A percentile compares a stretch with the other conserved stretches of the same genome.
Conservation (phyloP, 2,113 vertebrate genomes). For the Pygoscelis antarcticus region DNA sequence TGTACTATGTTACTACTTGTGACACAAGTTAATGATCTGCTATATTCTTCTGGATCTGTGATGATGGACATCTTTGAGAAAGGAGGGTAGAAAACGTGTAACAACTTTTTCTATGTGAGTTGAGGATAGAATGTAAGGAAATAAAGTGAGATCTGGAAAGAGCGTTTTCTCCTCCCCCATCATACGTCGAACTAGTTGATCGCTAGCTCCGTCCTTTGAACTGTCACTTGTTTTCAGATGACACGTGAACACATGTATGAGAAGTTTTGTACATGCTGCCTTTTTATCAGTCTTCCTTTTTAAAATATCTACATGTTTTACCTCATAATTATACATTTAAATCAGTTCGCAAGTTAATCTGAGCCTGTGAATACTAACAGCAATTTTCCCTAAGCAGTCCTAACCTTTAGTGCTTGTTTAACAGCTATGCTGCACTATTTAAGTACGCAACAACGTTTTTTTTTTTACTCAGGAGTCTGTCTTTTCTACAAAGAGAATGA, state of each 20-base stretch:
- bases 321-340: not conserved
- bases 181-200: accelerated
- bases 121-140: not conserved
- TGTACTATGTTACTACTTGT: not conserved
- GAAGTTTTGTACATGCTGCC: not conserved
- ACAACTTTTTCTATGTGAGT: not conserved
- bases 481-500: not conserved
- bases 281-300: not conserved
- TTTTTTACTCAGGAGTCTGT: not conserved
- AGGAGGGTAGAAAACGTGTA: not conserved
- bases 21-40: not conserved
- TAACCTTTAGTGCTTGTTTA: not conserved
- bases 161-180: not conserved
- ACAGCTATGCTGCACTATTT: not conserved
- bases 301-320: not conserved
- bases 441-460: not conserved
- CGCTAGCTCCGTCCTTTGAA: not conserved
- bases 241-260: not conserved
- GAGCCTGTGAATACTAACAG: not conserved
- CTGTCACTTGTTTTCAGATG: not conserved
- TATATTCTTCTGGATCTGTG: not conserved
- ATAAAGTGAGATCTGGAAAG: not conserved
- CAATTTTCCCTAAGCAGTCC: not conserved
- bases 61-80: not conserved
- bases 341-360: not conserved